Base-by-base conservation (phyloP, 2,797 vertebrate species). In the Enteromius unitaeniatus region DNA sequence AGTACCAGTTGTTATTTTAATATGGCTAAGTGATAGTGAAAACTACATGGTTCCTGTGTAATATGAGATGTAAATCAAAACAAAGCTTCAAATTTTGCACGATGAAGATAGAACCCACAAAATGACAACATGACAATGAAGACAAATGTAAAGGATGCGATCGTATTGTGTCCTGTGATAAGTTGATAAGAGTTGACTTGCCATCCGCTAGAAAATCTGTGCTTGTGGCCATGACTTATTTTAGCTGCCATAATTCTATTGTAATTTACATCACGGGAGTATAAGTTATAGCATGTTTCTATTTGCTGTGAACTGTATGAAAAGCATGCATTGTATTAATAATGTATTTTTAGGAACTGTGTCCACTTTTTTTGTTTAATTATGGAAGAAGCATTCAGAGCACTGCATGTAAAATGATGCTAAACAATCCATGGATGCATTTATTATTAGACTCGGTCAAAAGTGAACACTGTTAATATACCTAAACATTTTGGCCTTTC, bases 311-410 rank as follows among this genome's bases (percentile, higher is more conserved):
- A 74, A 7, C 23, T 37, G 13, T 23, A 73, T 17, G 26, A 13
- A 31, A 60, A 26, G 14, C 28, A 42, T 31, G 73, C 21, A 23
- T 28, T 74, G 28, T 74, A n/a, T 19, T 55, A 60, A 23, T 40
- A 40, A 17, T 76, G 14, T 26, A 26, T n/a, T 53, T 53, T 21
- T 34, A n/a, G 6, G 1, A 6, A 75, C 21, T 51, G 37, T n/a
- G 19, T 13, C 60, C 40, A 17, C 34, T 53, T 42, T 37, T 65
- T 68, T 34, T 51, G 26, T 19, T 17, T 65, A 34, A 58, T 40
- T 42, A 76, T 9, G 15, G 15, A 82, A 42, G 34, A 34, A 26
- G 17, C 28, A 68, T 67, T 77, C 42, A 78, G 65, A 87, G 37
- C 65, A 60, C 42, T 49, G 67, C 42, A 78, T 58, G n/a, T 58